These are phyloP conservation scores for Solen grandis DNA, from an alignment of 1,140 invertebrate species.

Conservation along the genomic window DNA sequence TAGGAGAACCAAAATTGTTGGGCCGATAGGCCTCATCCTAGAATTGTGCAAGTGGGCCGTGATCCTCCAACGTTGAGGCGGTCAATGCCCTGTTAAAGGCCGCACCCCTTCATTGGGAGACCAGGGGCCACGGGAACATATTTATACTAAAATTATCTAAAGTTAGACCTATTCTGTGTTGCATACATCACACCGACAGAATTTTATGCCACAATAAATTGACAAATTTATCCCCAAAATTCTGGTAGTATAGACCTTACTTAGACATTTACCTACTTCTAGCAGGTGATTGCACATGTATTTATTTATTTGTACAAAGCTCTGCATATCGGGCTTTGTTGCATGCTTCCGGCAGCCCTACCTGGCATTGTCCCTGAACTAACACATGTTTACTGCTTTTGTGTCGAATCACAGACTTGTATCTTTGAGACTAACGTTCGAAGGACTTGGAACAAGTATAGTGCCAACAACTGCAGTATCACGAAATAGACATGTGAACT, in stretches of 20 bases:
- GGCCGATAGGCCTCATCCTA: not conserved
- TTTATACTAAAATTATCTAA: not conserved
- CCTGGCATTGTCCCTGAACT: too few species aligned
- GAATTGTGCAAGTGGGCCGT: not conserved
- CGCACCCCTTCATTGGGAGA: not conserved
- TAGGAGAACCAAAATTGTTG: not conserved
- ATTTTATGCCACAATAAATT: not conserved
- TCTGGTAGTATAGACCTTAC: not conserved
- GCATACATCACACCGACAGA: not conserved
- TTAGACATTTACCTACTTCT: not conserved
- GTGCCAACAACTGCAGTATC: too few species aligned
- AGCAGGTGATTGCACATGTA: not conserved
- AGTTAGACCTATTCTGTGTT: not conserved
- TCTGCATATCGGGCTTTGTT: not conserved
- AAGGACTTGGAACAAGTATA: too few species aligned
- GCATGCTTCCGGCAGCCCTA: too few species aligned
- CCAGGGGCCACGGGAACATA: not conserved
- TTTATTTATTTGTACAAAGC: not conserved
- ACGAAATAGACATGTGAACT: too few species aligned
- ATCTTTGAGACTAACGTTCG: too few species aligned
- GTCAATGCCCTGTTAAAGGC: not conserved
- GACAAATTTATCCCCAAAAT: not conserved
- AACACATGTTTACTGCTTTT: too few species aligned
- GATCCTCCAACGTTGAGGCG: not conserved
- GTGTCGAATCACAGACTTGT: too few species aligned